A percentile compares a stretch with the other conserved stretches of the same genome.
These are phyloP conservation scores for Chelonoidis abingdonii DNA, from an alignment of 2,113 vertebrate species.

Conservation along the genomic window DNA sequence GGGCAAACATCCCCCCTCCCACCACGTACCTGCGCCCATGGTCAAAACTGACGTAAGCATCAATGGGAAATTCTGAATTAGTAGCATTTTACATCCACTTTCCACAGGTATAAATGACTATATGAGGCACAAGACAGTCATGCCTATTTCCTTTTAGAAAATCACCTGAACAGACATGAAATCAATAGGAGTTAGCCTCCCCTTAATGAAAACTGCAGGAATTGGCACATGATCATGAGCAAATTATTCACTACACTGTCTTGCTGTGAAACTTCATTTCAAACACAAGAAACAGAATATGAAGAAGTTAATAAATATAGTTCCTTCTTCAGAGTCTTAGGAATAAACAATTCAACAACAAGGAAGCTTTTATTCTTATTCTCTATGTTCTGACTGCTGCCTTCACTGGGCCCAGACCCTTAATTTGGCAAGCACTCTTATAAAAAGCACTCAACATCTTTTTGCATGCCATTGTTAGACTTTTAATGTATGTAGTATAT, in stretches of 20 bases:
- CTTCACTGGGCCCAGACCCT: conserved; percentile 37
- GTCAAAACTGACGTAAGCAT: background rate
- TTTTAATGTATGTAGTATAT: background rate
- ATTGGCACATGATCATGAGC: background rate
- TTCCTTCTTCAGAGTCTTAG: conserved; percentile 40
- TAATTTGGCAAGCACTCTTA: conserved; percentile 28
- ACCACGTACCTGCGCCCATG: too few species aligned
- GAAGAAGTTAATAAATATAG: conserved; percentile 46
- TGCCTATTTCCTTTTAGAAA: background rate
- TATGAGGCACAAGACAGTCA: background rate
- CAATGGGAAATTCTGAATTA: background rate
- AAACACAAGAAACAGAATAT: background rate
- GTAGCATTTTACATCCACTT: background rate
- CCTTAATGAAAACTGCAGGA: conserved; percentile 26
- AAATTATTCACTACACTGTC: conserved; percentile 47
- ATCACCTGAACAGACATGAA: conserved; percentile 20
- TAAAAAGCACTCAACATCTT: conserved; percentile 3
- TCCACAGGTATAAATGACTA: background rate
- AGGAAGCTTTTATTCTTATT: conserved; percentile 45
- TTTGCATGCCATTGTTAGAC: background rate
- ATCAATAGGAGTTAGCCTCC: background rate
- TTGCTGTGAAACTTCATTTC: conserved; percentile 45
- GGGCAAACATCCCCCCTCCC: too few species aligned
- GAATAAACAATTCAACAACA: conserved; percentile 55
- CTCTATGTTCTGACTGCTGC: background rate